Evolutionary conservation across 2,113 vertebrate genomes (phyloP).

Genomic region (Puffinus mauretanicus): DNA sequence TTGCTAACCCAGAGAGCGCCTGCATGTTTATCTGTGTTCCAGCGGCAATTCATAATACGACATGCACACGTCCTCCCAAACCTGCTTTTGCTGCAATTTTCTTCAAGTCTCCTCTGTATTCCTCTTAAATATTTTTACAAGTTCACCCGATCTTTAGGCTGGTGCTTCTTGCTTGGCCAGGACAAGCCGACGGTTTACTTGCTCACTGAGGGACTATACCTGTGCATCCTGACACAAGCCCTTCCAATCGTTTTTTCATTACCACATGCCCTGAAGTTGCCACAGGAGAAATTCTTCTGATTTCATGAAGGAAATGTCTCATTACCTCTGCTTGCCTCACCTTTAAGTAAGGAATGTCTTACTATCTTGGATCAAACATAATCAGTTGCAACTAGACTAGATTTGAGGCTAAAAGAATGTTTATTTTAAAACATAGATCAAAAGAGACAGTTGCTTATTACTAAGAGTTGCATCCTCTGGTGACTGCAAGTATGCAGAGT

Average conservation of each 20-base stretch:
- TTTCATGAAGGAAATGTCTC: background rate
- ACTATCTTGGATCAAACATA: background rate
- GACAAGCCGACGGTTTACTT: background rate
- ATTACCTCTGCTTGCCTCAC: background rate
- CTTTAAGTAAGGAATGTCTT: background rate
- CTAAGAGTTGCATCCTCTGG: background rate
- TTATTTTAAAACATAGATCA: background rate
- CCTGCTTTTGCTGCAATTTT: background rate
- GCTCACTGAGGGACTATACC: background rate
- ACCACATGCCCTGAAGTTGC: background rate
- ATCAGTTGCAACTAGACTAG: background rate
- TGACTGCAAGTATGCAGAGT: background rate
- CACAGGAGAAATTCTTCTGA: background rate
- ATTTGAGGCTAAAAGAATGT: background rate
- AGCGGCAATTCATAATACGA: background rate
- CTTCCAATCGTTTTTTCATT: background rate
- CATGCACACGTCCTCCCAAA: accelerated
- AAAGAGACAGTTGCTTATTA: background rate
- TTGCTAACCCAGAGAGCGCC: background rate
- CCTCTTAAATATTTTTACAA: background rate
- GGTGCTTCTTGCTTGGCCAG: background rate
- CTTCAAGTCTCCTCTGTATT: background rate
- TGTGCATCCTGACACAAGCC: background rate
- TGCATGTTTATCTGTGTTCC: background rate
- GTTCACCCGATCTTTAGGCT: accelerated